phyloP scores from a whole-genome alignment of 2,888 invertebrate genomes.

The Brachypalpus laphriformis region DNA sequence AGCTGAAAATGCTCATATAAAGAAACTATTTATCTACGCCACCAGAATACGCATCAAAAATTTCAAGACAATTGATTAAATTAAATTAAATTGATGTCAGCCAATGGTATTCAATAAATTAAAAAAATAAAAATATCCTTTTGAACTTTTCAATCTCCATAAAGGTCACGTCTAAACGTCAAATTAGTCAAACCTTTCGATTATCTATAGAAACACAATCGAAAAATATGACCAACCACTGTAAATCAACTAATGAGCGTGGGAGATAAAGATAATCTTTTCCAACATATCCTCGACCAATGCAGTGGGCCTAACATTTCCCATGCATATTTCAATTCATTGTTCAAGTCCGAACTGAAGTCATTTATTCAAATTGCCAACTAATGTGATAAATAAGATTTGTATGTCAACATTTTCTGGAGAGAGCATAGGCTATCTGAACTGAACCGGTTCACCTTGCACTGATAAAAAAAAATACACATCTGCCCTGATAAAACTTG shows the following conservation, averaged over 20 bases:
- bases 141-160: not conserved
- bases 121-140: too few relatives aligned
- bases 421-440: not conserved
- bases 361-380: not conserved
- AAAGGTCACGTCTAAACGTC: not conserved
- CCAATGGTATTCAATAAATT: too few relatives aligned
- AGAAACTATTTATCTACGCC: too few relatives aligned
- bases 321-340: not conserved
- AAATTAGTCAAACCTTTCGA: not conserved
- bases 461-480: slow-evolving; percentile 3
- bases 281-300: not conserved
- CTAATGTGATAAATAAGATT: not conserved
- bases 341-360: not conserved
- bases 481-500: slow-evolving; percentile 11
- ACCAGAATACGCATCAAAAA: too few relatives aligned
- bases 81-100: too few relatives aligned
- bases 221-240: not conserved
- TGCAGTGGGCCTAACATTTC: not conserved
- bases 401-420: not conserved
- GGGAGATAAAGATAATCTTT: not conserved
- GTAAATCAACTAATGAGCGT: not conserved
- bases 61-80: too few relatives aligned
- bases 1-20: too few relatives aligned
- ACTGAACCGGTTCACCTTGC: not conserved
- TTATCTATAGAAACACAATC: not conserved